Evolutionary conservation across 2,888 invertebrate species (phyloP), one percentile per base, ranked within the genome.

Genomic region (Neoascia interrupta): DNA sequence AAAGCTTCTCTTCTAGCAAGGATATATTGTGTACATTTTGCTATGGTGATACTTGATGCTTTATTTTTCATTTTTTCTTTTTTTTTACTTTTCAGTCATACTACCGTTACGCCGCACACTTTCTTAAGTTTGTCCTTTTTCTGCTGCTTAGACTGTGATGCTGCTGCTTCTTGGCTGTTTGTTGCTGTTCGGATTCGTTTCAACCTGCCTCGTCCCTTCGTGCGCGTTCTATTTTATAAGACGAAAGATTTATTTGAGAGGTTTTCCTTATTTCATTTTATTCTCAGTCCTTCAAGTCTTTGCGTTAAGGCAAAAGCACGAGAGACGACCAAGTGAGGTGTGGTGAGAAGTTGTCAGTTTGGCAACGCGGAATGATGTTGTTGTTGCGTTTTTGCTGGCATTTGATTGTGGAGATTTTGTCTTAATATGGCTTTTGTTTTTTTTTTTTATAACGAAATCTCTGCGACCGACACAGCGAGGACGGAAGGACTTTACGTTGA

Each of bases 41-140:
- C 80, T 69, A 74, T 80, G 80, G 80, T 80, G 80, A 80, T 74
- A 80, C 69, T 81, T 81, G 75, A 81, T 81, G 68, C 75, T 70
- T 64, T 69, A 64, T 43, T 36, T 63, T 75, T 63, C 18, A n/a
- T 54, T 23, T 54, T 45, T 53, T 43, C 8, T 63, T 19, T 23
- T 51, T 58, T 31, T 49, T 4, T 19, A 53, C 11, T 39, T 45
- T 45, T 43, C 19, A 41, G 37, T 41, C 43, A 28, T 58, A 26
- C 49, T 43, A 26, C 37, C 18, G 51, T n/a, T n/a, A 36, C 15
- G 36, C 8, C 53, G 58, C 56, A 51, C 26, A 56, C 43, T 73
- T 68, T 73, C 66, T 68, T 79, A 34, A 51, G 64, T 56, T 76
- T 79, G 72, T 73, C 56, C 73, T 61, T 79, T 73, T 66, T 70